These are phyloP conservation scores for Steatornis caripensis DNA, from an alignment of 2,113 vertebrate genomes.

Conservation along the genomic window DNA sequence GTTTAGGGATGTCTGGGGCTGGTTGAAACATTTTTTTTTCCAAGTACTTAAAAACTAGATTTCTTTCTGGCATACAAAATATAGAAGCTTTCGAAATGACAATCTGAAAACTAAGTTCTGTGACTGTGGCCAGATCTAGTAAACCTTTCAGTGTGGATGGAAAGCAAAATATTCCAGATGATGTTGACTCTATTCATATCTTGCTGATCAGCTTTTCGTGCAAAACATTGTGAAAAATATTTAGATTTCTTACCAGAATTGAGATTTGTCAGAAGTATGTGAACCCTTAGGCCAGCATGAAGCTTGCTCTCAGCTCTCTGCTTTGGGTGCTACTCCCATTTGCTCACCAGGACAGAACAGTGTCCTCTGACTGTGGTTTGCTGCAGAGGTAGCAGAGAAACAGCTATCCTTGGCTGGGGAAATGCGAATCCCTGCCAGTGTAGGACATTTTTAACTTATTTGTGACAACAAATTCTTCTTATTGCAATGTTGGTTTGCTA, in stretches of 20 bases:
- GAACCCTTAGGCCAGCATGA: not conserved
- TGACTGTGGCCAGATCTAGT: not conserved
- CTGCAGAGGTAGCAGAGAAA: not conserved
- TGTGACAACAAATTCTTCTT: not conserved
- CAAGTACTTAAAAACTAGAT: not conserved
- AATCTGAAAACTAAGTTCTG: not conserved
- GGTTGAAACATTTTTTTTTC: not conserved
- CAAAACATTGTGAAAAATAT: not conserved
- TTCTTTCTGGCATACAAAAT: not conserved
- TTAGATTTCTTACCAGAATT: not conserved
- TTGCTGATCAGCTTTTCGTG: not conserved
- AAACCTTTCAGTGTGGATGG: not conserved
- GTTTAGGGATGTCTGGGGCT: not conserved
- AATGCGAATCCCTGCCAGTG: not conserved
- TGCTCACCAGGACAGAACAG: not conserved
- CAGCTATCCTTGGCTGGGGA: not conserved
- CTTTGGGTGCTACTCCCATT: not conserved
- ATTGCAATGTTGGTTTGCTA: not conserved
- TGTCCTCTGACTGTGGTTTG: not conserved
- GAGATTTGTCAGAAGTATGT: not conserved
- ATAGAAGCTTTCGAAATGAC: not conserved
- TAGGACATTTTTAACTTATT: not conserved
- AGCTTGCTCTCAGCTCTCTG: not conserved
- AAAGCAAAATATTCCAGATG: not conserved
- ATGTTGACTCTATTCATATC: not conserved